Evolutionary conservation across 1,140 invertebrate species (phyloP), one percentile per base, ranked within the genome.

Genomic region (Drosophila repletoides): DNA sequence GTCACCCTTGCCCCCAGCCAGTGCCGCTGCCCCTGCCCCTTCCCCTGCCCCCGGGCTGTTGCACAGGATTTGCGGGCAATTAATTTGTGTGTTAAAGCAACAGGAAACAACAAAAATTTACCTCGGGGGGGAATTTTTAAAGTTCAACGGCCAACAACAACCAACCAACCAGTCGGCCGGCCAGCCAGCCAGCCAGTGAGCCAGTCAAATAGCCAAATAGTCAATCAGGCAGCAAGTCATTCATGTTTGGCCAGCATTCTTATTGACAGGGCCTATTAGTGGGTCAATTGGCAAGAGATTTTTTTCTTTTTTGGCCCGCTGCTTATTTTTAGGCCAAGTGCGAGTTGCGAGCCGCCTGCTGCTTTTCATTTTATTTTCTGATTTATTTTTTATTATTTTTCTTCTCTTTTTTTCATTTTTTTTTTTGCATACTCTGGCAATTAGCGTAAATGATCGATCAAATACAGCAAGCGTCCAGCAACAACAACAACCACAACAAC

Each of bases 1-100:
- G 48, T 60, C 56, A 34, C 14, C 49, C 40, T 24, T 21, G 3
- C 9, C 21, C 2, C 22, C 12, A 43, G 49, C 4, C 9, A 12
- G 36, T n/a, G n/a, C n/a, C n/a, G n/a, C n/a, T n/a, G n/a, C n/a
- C n/a, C n/a, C n/a, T n/a, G n/a, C n/a, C n/a, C n/a, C n/a, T n/a
- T n/a, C n/a, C n/a, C n/a, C n/a, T n/a, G n/a, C n/a, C n/a, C n/a
- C n/a, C n/a, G n/a, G n/a, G n/a, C n/a, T n/a, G n/a, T n/a, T n/a
- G 59, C 33, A 84, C 86, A 88, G 86, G 86, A 88, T 88, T 88
- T 88, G 86, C 84, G 86, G 86, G 84, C 79, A 84, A 88, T 88
- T 88, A 88, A 88, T 88, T 88, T 81, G 75, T 84, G 68, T 74
- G 55, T 38, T 29, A 15, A 65, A 72, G 72, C 68, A 74, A 75